Base-by-base conservation (phyloP, 2,113 vertebrate species). In the Cyprinus carpio region DNA sequence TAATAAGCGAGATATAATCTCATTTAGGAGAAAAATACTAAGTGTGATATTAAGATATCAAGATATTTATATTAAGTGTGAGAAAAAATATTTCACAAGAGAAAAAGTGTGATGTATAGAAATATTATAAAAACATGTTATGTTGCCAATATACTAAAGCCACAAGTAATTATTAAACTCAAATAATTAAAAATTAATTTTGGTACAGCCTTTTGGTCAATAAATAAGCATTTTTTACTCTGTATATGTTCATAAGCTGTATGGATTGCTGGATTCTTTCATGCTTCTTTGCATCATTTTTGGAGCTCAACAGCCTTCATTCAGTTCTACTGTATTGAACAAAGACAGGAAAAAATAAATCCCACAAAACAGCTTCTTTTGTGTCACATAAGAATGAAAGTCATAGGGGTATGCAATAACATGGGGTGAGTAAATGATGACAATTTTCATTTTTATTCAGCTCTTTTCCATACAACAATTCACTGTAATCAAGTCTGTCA, bases 361-460 rank as follows among this genome's bases (percentile, higher is more conserved):
- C 16, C 4, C 3, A 27, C 46, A 54, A 76, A 76, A 76, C 51
- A 29, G 46, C 46, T 20, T 9, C 13, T 76, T 76, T 54, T 76
- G 75, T 75, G 12, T 54, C 15, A 12, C 27, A 54, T 76, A 76
- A 76, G 49, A 72, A 76, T 6, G 18, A 54, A 51, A 51, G 27
- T 27, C 43, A 54, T 20, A 51, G 7, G 27, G 49, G 7, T 27
- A 46, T 75, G 40, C 23, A 49, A 74, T 46, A 74, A 43, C 71
- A 75, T 16, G 40, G 75, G 75, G 46, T 76, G 27, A 76, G 27
- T 51, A 54, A 76, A 76, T 76, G 3, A 76, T 10, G 7, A 16
- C 46, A 76, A 76, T 76, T 54, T 31, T 20, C 25, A 27, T 76
- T 51, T 69, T 76, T 15, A 54, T 54, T 76, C 74, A 75, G 74